phyloP scores from a whole-genome alignment of 1,140 invertebrate genomes.

The Listronotus bonariensis region DNA sequence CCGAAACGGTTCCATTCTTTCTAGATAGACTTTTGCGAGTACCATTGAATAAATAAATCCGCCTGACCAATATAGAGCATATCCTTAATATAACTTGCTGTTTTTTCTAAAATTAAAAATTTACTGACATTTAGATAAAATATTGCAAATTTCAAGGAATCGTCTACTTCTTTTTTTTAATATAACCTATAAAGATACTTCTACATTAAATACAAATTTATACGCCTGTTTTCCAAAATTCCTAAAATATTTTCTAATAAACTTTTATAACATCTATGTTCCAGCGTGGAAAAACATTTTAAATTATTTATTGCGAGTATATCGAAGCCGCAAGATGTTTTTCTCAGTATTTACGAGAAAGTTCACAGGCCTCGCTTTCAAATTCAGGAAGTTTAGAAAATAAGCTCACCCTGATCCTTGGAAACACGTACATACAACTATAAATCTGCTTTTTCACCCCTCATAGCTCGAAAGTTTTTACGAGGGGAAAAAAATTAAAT shows the following conservation, averaged over 20 bases:
- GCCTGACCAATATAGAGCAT: too few relatives aligned
- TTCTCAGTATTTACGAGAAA: constrained; percentile 18
- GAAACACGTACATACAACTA: constrained; percentile 24
- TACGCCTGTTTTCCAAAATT: background rate
- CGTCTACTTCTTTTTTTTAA: too few relatives aligned
- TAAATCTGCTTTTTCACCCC: constrained; percentile 28
- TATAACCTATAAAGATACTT: too few relatives aligned
- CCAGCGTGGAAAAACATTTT: constrained; percentile 17
- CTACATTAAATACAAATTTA: background rate
- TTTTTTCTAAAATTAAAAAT: too few relatives aligned
- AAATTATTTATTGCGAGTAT: constrained; percentile 21
- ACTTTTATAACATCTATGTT: constrained; percentile 4
- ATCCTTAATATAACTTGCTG: too few relatives aligned
- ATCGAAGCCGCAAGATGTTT: constrained; percentile 22
- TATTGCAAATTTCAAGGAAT: too few relatives aligned
- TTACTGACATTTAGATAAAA: too few relatives aligned
- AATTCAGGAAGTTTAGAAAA: constrained; percentile 24
- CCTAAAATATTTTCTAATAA: constrained; percentile 15
- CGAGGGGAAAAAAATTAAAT: constrained; percentile 22
- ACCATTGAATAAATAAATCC: too few relatives aligned
- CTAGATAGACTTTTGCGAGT: too few relatives aligned
- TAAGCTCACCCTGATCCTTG: constrained; percentile 16
- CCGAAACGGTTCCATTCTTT: too few relatives aligned
- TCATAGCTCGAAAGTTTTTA: background rate
- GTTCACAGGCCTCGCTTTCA: constrained; percentile 9